phyloP scores from a whole-genome alignment of 2,113 vertebrate genomes.

The Hippocampus comes region DNA sequence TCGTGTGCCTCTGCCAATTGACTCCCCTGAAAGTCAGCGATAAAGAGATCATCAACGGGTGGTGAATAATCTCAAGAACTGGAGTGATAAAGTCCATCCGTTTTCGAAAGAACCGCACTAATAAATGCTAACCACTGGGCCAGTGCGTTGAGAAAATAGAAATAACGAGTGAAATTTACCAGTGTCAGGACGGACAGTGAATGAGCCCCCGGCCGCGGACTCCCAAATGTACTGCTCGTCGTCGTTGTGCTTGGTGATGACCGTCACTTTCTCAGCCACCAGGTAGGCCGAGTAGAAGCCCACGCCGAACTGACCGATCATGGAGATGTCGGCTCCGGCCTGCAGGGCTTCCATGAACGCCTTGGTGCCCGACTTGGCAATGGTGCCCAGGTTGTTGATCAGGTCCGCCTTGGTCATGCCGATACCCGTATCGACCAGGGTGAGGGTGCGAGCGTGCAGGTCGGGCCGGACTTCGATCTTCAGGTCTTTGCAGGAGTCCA shows the following conservation, averaged over 20 bases:
- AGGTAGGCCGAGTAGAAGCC: slow-evolving; percentile 81
- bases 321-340: slow-evolving; percentile 78
- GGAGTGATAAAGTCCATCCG: neutral
- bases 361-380: slow-evolving; percentile 80
- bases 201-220: slow-evolving; percentile 78
- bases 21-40: slow-evolving; percentile 48
- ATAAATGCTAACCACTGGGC: neutral
- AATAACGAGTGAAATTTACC: slow-evolving; percentile 42
- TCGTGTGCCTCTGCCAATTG: slow-evolving; percentile 76
- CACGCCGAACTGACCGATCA: slow-evolving; percentile 81
- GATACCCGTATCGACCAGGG: slow-evolving; percentile 74
- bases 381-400: slow-evolving; percentile 81
- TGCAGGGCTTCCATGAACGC: slow-evolving; percentile 82
- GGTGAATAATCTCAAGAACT: neutral
- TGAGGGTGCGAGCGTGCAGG: slow-evolving; percentile 67
- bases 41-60: neutral
- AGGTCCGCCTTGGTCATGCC: slow-evolving; percentile 82
- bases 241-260: slow-evolving; percentile 80
- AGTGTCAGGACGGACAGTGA: slow-evolving; percentile 70
- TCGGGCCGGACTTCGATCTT: slow-evolving; percentile 77
- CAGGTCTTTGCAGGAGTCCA: slow-evolving; percentile 78
- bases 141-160: neutral
- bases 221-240: slow-evolving; percentile 82
- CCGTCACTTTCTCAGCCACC: slow-evolving; percentile 77
- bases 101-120: too few species aligned